phyloP scores from a whole-genome alignment of 2,797 vertebrate genomes.

The Antrozous pallidus region DNA sequence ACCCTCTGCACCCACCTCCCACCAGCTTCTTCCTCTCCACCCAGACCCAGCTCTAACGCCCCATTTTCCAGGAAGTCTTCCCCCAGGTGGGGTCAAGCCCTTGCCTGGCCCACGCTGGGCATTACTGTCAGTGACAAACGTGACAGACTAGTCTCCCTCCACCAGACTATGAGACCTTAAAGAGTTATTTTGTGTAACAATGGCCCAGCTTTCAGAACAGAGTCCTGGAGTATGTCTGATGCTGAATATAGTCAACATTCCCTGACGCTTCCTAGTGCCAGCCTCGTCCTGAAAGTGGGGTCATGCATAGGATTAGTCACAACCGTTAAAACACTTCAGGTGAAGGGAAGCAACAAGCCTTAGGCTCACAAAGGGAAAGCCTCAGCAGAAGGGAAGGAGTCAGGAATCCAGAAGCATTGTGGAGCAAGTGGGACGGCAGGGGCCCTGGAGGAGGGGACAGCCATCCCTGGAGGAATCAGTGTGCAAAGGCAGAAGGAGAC shows the following conservation, averaged over 20 bases:
- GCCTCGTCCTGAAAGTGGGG: background rate
- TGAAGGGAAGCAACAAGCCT: background rate
- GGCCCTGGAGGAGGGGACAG: no score
- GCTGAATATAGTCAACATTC: background rate
- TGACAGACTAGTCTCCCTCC: background rate
- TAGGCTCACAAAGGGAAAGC: background rate
- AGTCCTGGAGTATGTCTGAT: accelerated
- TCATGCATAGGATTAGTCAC: accelerated
- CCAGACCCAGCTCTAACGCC: background rate
- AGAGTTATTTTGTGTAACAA: background rate
- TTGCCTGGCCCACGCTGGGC: accelerated
- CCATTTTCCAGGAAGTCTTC: background rate
- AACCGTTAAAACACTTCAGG: background rate
- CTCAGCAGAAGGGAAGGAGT: background rate
- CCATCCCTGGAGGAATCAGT: background rate
- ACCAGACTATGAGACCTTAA: background rate
- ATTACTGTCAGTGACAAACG: background rate
- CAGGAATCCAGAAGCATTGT: accelerated
- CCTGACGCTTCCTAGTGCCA: accelerated
- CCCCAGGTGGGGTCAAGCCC: background rate
- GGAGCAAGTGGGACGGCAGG: background rate
- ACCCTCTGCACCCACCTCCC: background rate
- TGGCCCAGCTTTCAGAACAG: background rate
- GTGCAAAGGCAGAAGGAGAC: no score
- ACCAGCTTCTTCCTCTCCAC: no score